Evolutionary conservation across 64 coral and sea anemone species (phyloP).

Genomic region (Montipora cactus): DNA sequence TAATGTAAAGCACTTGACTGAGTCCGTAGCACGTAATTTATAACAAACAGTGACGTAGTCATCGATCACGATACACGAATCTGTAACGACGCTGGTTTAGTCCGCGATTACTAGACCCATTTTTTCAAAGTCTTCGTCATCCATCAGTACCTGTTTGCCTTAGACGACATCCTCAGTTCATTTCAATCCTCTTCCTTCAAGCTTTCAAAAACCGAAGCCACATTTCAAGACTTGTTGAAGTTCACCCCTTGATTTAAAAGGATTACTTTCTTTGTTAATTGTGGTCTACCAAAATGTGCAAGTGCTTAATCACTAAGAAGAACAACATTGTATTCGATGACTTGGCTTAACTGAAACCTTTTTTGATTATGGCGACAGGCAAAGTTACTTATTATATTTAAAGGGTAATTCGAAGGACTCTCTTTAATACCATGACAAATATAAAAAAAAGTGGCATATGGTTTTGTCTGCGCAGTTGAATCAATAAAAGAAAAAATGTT

Average conservation of each 20-base stretch:
- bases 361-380: slow-evolving; percentile 2
- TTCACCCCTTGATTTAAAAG: background rate
- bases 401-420: background rate
- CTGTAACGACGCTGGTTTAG: no score
- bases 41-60: background rate
- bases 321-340: no score
- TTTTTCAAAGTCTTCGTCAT: background rate
- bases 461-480: background rate
- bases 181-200: background rate
- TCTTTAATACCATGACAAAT: background rate
- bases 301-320: no score
- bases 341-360: background rate
- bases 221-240: background rate
- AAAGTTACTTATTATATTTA: background rate
- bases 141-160: background rate
- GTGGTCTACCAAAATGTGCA: background rate
- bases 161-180: background rate
- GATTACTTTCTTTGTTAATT: background rate
- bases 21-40: background rate
- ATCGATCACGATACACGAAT: background rate
- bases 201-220: background rate
- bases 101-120: background rate
- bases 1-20: background rate
- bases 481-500: background rate
- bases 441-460: background rate